phyloP scores from a whole-genome alignment of 2,888 invertebrate genomes.

The Psylliodes chrysocephalus region DNA sequence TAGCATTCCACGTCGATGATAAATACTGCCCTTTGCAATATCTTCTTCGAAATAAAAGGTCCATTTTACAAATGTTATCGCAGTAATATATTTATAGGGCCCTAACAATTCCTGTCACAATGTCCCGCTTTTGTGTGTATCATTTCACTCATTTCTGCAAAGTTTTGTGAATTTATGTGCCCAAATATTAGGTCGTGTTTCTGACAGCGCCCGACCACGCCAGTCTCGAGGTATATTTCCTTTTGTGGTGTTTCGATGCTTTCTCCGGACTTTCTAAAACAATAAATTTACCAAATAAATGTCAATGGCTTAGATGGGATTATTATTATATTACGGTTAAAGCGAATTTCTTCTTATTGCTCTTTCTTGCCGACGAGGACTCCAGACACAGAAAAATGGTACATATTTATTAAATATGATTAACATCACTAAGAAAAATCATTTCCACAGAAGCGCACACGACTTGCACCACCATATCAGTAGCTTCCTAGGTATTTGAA shows the following conservation, averaged over 20 bases:
- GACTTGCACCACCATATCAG: no score
- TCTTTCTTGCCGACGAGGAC: background rate
- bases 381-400: slow-evolving; percentile 6
- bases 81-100: slow-evolving; percentile 65
- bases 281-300: slow-evolving; percentile 62
- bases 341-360: slow-evolving; percentile 27
- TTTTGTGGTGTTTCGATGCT: slow-evolving; percentile 52
- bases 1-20: slow-evolving; percentile 63
- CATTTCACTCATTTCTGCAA: slow-evolving; percentile 66
- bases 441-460: no score
- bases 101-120: slow-evolving; percentile 51
- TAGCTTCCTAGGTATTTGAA: no score
- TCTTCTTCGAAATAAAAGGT: slow-evolving; percentile 64
- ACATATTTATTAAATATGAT: slow-evolving; percentile 1
- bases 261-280: slow-evolving; percentile 53
- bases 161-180: slow-evolving; percentile 69
- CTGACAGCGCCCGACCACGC: slow-evolving; percentile 55
- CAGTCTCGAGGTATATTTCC: slow-evolving; percentile 56
- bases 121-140: slow-evolving; percentile 46
- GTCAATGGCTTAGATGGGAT: slow-evolving; percentile 60
- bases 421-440: background rate
- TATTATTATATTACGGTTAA: slow-evolving; percentile 48
- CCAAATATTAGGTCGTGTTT: slow-evolving; percentile 66
- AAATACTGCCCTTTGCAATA: slow-evolving; percentile 63
- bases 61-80: slow-evolving; percentile 66